Evolutionary conservation across 2,113 vertebrate genomes (phyloP).

Genomic region (Sporophila hypoxantha): DNA sequence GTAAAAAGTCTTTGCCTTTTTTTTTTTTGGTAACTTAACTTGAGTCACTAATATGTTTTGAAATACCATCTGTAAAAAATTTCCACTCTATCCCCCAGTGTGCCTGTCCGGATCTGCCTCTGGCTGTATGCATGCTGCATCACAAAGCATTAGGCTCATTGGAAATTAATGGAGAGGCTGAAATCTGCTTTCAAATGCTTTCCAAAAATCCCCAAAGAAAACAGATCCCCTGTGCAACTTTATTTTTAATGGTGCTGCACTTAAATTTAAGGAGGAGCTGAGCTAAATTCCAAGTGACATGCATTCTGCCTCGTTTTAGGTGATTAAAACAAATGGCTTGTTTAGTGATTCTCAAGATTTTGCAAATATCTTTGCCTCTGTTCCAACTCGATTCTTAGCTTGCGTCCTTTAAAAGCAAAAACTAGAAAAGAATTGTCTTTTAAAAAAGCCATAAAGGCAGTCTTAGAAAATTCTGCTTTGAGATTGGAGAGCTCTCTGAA

Average conservation of each 20-base stretch:
- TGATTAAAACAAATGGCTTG: not conserved
- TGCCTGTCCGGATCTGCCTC: constrained; percentile 10
- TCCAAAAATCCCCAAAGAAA: constrained; percentile 32
- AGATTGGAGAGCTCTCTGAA: not conserved
- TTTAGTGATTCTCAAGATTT: not conserved
- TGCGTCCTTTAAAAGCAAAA: not conserved
- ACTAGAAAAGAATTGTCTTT: not conserved
- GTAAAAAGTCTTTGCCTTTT: not conserved
- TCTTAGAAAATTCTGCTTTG: not conserved
- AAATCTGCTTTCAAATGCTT: constrained; percentile 30
- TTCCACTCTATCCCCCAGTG: constrained; percentile 38
- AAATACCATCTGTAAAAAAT: constrained; percentile 53
- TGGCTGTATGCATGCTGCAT: constrained; percentile 37
- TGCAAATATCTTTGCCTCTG: not conserved
- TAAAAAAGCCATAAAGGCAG: not conserved
- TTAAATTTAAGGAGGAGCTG: constrained; percentile 16
- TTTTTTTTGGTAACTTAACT: constrained; percentile 7
- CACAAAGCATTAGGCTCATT: constrained; percentile 51
- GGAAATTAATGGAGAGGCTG: constrained; percentile 39
- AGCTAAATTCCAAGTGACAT: not conserved
- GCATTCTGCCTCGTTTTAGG: not conserved
- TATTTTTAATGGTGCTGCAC: constrained; percentile 5
- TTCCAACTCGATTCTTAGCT: not conserved
- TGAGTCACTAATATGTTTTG: constrained; percentile 33
- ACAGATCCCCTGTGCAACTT: not conserved